These are phyloP conservation scores for Campoletis sonorensis DNA, from an alignment of 1,140 invertebrate species.

Conservation along the genomic window DNA sequence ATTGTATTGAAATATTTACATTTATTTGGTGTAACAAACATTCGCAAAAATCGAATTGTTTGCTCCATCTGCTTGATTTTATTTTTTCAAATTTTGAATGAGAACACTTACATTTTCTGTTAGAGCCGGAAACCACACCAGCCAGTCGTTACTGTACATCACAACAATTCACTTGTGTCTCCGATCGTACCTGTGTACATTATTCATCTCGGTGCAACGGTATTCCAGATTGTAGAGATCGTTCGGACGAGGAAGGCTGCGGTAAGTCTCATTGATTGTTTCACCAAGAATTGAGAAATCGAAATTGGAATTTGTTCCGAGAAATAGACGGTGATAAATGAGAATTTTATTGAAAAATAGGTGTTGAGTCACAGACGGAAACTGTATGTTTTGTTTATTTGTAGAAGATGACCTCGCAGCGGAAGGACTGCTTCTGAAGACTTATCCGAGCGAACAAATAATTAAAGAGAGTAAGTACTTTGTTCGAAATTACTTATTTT, in stretches of 20 bases:
- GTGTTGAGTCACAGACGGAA: not conserved
- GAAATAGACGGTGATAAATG: not conserved
- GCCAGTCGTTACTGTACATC: slow-evolving; percentile 67
- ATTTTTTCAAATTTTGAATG: not conserved
- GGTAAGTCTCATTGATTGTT: slow-evolving; percentile 74
- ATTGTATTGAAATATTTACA: no score
- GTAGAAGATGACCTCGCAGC: slow-evolving; percentile 34
- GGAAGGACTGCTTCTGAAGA: slow-evolving; percentile 81
- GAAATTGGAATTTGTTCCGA: not conserved
- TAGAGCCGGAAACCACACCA: slow-evolving; percentile 45
- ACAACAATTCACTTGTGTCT: slow-evolving; percentile 76
- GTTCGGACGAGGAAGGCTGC: slow-evolving; percentile 86
- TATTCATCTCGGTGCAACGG: slow-evolving; percentile 80
- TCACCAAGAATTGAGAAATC: not conserved
- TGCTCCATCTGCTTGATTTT: not conserved
- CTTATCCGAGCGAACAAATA: slow-evolving; percentile 85
- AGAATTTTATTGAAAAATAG: slow-evolving; percentile 29
- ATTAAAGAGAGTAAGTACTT: slow-evolving; percentile 88
- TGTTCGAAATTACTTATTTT: not conserved
- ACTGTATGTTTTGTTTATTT: slow-evolving; percentile 31
- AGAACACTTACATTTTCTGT: not conserved
- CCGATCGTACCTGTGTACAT: slow-evolving; percentile 76
- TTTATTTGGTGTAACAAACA: no score
- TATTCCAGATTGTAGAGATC: slow-evolving; percentile 82
- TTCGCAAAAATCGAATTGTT: no score